Evolutionary conservation across 1,140 invertebrate species (phyloP), one percentile per base, ranked within the genome.

Genomic region (Diuraphis noxia): DNA sequence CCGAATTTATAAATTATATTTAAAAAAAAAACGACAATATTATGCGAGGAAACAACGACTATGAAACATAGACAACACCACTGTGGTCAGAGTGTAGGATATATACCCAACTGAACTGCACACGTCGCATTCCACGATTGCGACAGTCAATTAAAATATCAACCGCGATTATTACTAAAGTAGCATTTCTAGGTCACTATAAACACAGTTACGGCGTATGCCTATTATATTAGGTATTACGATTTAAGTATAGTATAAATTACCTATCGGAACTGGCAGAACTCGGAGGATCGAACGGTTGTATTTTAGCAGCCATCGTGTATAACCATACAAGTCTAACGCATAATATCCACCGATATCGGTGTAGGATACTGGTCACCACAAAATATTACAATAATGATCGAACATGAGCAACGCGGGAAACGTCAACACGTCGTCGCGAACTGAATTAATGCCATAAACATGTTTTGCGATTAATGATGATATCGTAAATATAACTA

Each of bases 201-300:
- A 41, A 41, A 82, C 25, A 81, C 2, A 30, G 36, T 63, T 63
- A 63, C 30, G n/a, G n/a, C n/a, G 9, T 63, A 63, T 8, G 30
- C 56, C 30, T 13, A 63, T n/a, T 34, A 43, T 21, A 46, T 43
- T 43, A 84, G n/a, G 23, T 49, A 46, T 85, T 72, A 72, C n/a
- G 13, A 36, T 21, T n/a, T 88, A 38, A 17, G 81, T 89, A 46
- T 46, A 6, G 23, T 17, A 23, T 49, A 92, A 93, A 91, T 94
- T 95, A 97, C 96, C 96, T 97, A 94, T 97, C 96, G 49, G 96
- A 97, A 94, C 96, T 97, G 92, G 96, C 97, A 88, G 96, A 97
- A 92, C 96, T 97, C 86, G 96, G 96, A 93, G 96, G 96, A 94
- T 97, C 96, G 93, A 96, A 95, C 95, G 95, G 93, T 95, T 95